Percentiles rank a stretch among this genome's conserved stretches.
phyloP scores from a whole-genome alignment of 2,888 invertebrate species.

The Epirrhoe alternata region DNA sequence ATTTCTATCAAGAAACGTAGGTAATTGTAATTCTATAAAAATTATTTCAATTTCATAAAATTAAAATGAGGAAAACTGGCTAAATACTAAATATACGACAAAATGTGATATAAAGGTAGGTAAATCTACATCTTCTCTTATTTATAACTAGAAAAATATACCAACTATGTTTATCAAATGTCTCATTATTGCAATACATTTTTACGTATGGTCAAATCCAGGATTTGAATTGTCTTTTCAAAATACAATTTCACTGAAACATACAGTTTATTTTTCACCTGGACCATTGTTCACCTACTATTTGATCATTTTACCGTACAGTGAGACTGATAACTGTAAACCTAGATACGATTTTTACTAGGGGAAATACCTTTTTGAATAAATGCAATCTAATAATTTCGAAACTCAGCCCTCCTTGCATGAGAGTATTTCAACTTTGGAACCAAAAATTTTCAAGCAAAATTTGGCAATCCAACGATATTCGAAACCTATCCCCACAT shows the following conservation, averaged over 20 bases:
- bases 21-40: conserved; percentile 58
- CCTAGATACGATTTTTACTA: not conserved
- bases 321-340: not conserved
- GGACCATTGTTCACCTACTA: not conserved
- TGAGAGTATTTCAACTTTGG: no score
- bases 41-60: conserved; percentile 31
- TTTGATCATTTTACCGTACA: not conserved
- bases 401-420: not conserved
- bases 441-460: no score
- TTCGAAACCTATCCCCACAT: no score
- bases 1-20: conserved; percentile 61
- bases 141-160: conserved; percentile 38
- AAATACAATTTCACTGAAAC: not conserved
- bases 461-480: no score
- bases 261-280: not conserved
- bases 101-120: conserved; percentile 31
- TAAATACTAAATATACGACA: conserved; percentile 25
- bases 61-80: conserved; percentile 23
- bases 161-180: conserved; percentile 17
- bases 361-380: not conserved
- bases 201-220: not conserved
- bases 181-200: conserved; percentile 4
- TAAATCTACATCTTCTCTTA: conserved; percentile 37
- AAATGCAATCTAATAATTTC: not conserved
- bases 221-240: not conserved